Base-by-base conservation (phyloP, 2,888 invertebrate genomes). In the Heliconius cydno region DNA sequence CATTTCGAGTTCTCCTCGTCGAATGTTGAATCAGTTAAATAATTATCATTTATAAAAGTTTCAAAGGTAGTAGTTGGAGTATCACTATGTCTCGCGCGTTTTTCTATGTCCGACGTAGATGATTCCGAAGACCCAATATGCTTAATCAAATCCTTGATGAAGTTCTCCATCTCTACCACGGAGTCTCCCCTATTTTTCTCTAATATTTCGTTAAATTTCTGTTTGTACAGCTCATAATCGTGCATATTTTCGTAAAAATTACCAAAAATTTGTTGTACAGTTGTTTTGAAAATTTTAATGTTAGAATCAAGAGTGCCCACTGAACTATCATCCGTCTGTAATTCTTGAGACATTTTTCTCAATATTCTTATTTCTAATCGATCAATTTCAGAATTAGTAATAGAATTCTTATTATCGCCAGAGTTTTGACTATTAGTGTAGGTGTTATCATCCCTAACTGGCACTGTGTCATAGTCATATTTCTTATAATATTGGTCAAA, bases 111-210 rank as follows among this genome's bases (percentile, higher is more conserved):
- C 4, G 86, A 84, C 13, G 85, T 76, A 6, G 86, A 84, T 15
- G 87, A 88, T 15, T 92, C 91, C 0, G 91, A 88, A 3, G 91
- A 90, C 82, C 89, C 87, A n/a, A 93, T 92, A 76, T 92, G 88
- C 15, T 92, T 90, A 81, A 94, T 90, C 88, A 93, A 91, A 63
- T 93, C 92, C 84, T 88, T 92, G 71, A 94, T 90, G 79, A 94
- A 93, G 3, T 90, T 87, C 84, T 93, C 92, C 92, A 93, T 92
- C 76, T 92, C 91, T 12, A 84, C 85, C 1, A 92, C 78, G 2
- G 90, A 88, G 7, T 92, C 90, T 3, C 87, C 89, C 57, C 86
- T 87, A 81, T 88, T 91, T 79, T 89, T 92, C 9, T 85, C 85
- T 52, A 94, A 82, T 74, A 94, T 93, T 6, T 91, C 91, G n/a